Evolutionary conservation across 2,797 vertebrate genomes (phyloP).

Genomic region (Epinephelus coioides): DNA sequence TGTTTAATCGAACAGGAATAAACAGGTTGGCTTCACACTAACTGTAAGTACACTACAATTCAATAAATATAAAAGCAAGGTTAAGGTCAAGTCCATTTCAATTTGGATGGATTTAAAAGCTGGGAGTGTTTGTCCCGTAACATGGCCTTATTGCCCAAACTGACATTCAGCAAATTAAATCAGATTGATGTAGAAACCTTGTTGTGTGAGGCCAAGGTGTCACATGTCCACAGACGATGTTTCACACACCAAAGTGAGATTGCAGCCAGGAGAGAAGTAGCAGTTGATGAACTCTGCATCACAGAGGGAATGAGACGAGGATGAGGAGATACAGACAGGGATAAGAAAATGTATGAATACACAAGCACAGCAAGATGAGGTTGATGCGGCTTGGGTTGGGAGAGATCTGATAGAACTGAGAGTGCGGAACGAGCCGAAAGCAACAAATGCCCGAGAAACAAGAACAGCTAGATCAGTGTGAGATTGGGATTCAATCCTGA

Average conservation of each 20-base stretch:
- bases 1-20: conserved; percentile 51
- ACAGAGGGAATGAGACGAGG: conserved; percentile 43
- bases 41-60: conserved; percentile 33
- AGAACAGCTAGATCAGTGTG: conserved; percentile 65
- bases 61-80: conserved; percentile 56
- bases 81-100: conserved; percentile 62
- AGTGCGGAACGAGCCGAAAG: conserved; percentile 50
- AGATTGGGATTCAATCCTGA: conserved; percentile 70
- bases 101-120: conserved; percentile 59
- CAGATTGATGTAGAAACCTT: conserved; percentile 37
- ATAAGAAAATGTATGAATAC: conserved; percentile 72
- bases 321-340: conserved; percentile 58
- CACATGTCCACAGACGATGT: conserved; percentile 44
- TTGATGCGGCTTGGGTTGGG: conserved; percentile 37
- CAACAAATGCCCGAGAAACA: conserved; percentile 63
- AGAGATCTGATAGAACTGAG: conserved; percentile 68
- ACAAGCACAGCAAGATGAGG: conserved; percentile 64
- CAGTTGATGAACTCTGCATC: conserved; percentile 60
- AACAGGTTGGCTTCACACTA: conserved; percentile 42
- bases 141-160: conserved; percentile 26
- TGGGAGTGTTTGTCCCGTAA: conserved; percentile 32
- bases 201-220: conserved; percentile 43
- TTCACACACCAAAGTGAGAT: conserved; percentile 20
- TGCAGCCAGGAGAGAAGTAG: conserved; percentile 33
- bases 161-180: conserved; percentile 62